Evolutionary conservation across 2,113 vertebrate species (phyloP).

Genomic region (Sinocyclocheilus anophthalmus): DNA sequence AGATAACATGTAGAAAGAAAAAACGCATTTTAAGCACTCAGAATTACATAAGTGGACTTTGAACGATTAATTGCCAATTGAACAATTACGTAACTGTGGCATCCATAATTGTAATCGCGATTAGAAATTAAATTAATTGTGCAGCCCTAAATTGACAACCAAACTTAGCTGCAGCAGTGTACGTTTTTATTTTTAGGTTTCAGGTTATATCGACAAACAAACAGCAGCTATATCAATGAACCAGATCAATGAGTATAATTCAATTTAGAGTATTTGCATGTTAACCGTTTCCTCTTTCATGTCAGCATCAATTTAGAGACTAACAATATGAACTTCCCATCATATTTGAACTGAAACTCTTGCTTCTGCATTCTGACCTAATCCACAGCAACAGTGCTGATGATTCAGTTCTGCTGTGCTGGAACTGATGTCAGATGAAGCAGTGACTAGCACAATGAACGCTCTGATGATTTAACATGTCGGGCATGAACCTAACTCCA

Average conservation of each 20-base stretch:
- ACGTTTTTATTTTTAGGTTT: not conserved
- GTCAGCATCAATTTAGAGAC: not conserved
- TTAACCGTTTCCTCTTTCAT: not conserved
- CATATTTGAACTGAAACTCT: conserved; percentile 11
- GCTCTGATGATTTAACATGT: not conserved
- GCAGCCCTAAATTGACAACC: too few species aligned
- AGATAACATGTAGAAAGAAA: too few species aligned
- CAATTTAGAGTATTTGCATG: not conserved
- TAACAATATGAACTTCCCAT: conserved; percentile 31
- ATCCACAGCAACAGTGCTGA: not conserved
- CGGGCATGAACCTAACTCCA: not conserved
- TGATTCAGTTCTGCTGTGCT: conserved; percentile 12
- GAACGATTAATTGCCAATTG: too few species aligned
- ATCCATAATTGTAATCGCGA: too few species aligned
- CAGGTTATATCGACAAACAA: not conserved
- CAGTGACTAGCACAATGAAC: not conserved
- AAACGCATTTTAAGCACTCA: too few species aligned
- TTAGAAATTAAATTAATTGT: too few species aligned
- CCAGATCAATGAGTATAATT: not conserved
- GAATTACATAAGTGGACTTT: too few species aligned
- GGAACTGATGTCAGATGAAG: conserved; percentile 1
- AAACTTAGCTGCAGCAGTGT: not conserved
- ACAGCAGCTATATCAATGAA: not conserved
- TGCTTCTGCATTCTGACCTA: conserved; percentile 26
- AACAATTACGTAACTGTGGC: too few species aligned